Percentiles rank a stretch among this genome's conserved stretches.
phyloP scores from a whole-genome alignment of 2,113 vertebrate species.

The Thalassoma bifasciatum region DNA sequence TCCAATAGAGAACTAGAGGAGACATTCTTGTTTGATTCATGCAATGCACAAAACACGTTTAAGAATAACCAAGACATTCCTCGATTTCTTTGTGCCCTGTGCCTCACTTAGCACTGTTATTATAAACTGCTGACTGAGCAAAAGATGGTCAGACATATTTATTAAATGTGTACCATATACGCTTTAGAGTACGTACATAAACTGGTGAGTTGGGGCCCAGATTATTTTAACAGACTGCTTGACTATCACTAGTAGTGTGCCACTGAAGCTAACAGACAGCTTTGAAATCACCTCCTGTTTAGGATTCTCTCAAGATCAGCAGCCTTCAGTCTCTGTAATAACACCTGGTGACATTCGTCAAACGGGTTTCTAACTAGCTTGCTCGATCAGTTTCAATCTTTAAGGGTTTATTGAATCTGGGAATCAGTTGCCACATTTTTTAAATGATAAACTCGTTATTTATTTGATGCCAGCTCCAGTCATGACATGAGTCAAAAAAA shows the following conservation, averaged over 20 bases:
- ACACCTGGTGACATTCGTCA: slow-evolving; percentile 58
- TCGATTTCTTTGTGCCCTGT: no score
- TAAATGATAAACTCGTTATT: slow-evolving; percentile 9
- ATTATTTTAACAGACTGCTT: slow-evolving; percentile 9
- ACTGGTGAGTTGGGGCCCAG: no score
- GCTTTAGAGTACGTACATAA: no score
- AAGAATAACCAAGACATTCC: no score
- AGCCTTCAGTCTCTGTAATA: slow-evolving; percentile 59
- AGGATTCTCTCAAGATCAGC: slow-evolving; percentile 66
- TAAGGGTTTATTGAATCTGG: slow-evolving; percentile 43
- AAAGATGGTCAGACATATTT: no score
- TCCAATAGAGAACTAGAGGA: no score
- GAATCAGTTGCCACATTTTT: slow-evolving; percentile 23
- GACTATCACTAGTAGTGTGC: slow-evolving; percentile 31
- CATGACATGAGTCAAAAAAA: slow-evolving; percentile 3
- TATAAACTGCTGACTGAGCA: no score
- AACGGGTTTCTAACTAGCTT: slow-evolving; percentile 14
- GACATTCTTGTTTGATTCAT: no score
- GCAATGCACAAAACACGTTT: no score
- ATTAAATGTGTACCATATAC: no score
- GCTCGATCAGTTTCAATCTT: slow-evolving; percentile 25
- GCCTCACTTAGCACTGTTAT: no score
- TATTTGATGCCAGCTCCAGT: neutral
- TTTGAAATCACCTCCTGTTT: slow-evolving; percentile 56
- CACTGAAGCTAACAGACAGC: slow-evolving; percentile 40